Evolutionary conservation across 2,797 vertebrate species (phyloP), one percentile per base, ranked within the genome.

Genomic region (Natrix natrix): DNA sequence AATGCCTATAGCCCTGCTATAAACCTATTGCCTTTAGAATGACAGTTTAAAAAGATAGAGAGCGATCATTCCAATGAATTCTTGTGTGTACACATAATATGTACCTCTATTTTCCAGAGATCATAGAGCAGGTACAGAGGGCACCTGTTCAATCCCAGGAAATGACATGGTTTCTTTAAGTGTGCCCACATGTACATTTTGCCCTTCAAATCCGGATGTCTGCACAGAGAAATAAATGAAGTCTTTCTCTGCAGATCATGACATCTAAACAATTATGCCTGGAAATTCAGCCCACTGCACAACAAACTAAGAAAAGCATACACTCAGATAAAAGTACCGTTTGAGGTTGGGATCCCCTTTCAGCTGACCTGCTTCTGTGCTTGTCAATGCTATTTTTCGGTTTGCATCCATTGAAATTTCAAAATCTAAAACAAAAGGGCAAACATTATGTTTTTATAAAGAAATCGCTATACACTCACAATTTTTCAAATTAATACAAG

Each of bases 401-500:
- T 96, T 94, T 90, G 95, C 91, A 95, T 98, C 97, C 95, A 98
- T 96, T 96, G 93, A 96, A 92, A 98, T 96, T 97, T 98, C 96
- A 96, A 98, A 98, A 97, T 98, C 98, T 98, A 96, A 93, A 32
- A 93, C 32, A 94, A n/a, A 63, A 63, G 24, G 16, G 26, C 24
- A 91, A 90, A 90, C 11, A 94, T 93, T 95, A 93, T 95, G 69
- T 91, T 95, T 52, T 92, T 14, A 86, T 43, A 56, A 56, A 55
- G 12, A 4, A 89, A 89, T 74, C 32, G 66, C 66, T 22, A 83
- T 11, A 78, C 17, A 22, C 8, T 78, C 17, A 78, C 17, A 20
- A 78, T 78, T 78, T 78, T 17, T 78, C 16, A 78, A 48, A 48
- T 22, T 12, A 78, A 22, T 78, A 43, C 8, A 48, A 43, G 74